Percentiles rank a stretch among this genome's conserved stretches.
Conservation (phyloP, 2,888 invertebrate species). For the Gastracanthus pulcherrimus region DNA sequence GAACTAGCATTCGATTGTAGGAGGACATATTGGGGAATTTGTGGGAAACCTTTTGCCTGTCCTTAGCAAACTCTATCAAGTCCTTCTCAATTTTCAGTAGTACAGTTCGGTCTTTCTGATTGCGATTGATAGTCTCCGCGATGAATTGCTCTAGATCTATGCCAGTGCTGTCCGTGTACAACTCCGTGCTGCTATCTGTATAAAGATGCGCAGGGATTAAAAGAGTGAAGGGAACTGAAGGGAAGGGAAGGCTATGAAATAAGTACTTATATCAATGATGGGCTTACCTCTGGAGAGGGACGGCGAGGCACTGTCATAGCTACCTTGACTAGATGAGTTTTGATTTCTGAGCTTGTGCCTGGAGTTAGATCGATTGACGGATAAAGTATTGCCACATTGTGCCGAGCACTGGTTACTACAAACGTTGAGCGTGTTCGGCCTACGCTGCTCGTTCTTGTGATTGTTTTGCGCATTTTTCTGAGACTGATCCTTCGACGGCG, state of each 20-base stretch:
- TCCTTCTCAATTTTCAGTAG: conserved; percentile 94
- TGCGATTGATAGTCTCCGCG: conserved; percentile 93
- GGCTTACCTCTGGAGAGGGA: conserved; percentile 78
- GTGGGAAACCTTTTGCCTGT: conserved; percentile 79
- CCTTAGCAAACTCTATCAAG: conserved; percentile 89
- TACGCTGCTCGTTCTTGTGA: conserved; percentile 71
- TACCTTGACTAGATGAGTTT: conserved; percentile 76
- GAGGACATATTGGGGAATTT: conserved; percentile 96
- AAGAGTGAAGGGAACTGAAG: neutral
- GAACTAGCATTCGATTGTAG: conserved; percentile 97
- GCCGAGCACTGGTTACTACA: conserved; percentile 72
- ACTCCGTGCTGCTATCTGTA: conserved; percentile 88
- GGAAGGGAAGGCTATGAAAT: neutral
- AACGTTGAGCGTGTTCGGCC: conserved; percentile 70
- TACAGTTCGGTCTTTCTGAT: conserved; percentile 90
- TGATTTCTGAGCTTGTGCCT: conserved; percentile 76
- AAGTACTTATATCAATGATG: neutral
- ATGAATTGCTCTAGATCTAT: conserved; percentile 93
- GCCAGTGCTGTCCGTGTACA: conserved; percentile 86
- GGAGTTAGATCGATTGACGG: conserved; percentile 70
- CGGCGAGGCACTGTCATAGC: conserved; percentile 76
- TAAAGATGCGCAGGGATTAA: neutral
- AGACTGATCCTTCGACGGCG: conserved; percentile 73
- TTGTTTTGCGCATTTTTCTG: conserved; percentile 67
- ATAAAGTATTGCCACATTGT: conserved; percentile 70